A percentile compares a stretch with the other conserved stretches of the same genome.
Conservation (phyloP, 2,113 vertebrate genomes). For the Oophaga pumilio region DNA sequence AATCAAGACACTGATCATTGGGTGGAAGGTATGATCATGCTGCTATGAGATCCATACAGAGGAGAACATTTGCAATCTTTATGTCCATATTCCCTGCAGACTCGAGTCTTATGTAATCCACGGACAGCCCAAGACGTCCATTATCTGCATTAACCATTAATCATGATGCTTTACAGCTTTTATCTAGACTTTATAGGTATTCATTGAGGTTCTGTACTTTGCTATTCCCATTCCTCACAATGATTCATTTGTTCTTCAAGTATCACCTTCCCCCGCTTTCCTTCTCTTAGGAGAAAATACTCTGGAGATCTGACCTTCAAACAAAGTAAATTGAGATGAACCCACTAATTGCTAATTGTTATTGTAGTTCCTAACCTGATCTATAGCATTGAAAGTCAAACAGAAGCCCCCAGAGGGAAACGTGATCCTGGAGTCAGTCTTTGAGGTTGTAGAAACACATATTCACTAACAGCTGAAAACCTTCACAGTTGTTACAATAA, state of each 20-base stretch:
- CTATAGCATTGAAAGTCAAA: conserved; percentile 69
- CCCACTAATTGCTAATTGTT: conserved; percentile 73
- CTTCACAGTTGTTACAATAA: conserved; percentile 66
- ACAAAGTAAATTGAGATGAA: conserved; percentile 68
- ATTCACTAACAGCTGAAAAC: conserved; percentile 66
- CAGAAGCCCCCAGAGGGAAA: conserved; percentile 69
- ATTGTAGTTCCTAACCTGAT: conserved; percentile 72
- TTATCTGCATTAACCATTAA: neutral
- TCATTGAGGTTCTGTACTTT: neutral
- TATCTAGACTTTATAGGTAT: neutral
- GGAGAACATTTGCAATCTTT: neutral
- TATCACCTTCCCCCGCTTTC: neutral
- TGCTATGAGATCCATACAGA: neutral
- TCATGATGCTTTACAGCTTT: neutral
- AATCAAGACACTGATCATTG: neutral
- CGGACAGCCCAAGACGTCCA: neutral
- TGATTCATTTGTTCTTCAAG: conserved; percentile 26
- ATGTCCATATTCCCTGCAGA: neutral
- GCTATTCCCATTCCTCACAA: neutral
- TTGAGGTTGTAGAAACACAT: conserved; percentile 61
- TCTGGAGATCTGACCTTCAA: conserved; percentile 65
- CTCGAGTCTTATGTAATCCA: neutral
- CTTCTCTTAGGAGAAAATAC: conserved; percentile 60
- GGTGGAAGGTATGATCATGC: neutral
- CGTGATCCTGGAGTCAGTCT: conserved; percentile 63